Percentiles rank a stretch among this genome's conserved stretches.
These are phyloP conservation scores for Rhineura floridana DNA, from an alignment of 2,113 vertebrate species.

Conservation along the genomic window DNA sequence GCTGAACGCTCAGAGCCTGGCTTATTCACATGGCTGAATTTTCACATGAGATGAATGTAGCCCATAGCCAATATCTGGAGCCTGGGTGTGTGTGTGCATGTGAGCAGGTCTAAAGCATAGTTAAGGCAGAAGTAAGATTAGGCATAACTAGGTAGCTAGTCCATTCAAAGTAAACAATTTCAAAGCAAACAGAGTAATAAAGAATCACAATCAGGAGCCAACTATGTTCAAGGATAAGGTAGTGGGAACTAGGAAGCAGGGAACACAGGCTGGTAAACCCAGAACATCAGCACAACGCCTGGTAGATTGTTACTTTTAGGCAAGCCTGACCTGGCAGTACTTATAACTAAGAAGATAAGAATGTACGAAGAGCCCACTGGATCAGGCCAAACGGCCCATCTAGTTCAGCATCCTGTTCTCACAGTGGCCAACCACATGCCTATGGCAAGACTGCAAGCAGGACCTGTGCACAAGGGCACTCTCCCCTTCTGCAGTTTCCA, in stretches of 20 bases:
- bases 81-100: too few species aligned
- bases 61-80: neutral
- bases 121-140: neutral
- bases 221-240: neutral
- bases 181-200: neutral
- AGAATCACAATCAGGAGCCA: neutral
- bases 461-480: too few species aligned
- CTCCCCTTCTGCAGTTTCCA: too few species aligned
- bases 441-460: too few species aligned
- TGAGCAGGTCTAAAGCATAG: too few species aligned
- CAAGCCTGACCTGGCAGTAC: neutral
- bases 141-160: neutral
- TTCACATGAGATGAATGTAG: neutral
- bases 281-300: neutral
- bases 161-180: neutral
- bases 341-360: too few species aligned
- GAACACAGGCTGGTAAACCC: too few species aligned
- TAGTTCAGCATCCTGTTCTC: too few species aligned
- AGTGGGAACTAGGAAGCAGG: neutral
- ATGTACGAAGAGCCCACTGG: too few species aligned
- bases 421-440: too few species aligned
- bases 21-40: neutral
- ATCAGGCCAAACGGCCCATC: too few species aligned
- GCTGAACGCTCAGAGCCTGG: neutral
- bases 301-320: neutral